Conservation (phyloP, 1,140 invertebrate genomes). For the Gonatopus flavifemur region DNA sequence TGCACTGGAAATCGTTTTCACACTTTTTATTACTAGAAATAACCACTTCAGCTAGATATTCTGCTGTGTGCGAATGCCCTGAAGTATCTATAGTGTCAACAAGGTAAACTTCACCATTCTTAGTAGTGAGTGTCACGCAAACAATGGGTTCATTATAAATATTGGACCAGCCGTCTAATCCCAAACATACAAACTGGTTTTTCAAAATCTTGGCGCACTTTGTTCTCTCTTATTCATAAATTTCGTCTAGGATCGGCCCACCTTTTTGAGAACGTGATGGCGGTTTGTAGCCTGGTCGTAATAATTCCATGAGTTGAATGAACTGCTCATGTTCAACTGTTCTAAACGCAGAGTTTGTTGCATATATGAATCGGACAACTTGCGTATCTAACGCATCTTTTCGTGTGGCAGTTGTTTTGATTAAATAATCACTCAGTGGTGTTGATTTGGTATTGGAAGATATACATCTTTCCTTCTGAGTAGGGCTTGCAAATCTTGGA, state of each 20-base stretch:
- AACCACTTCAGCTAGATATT: constrained; percentile 4
- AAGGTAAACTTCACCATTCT: constrained; percentile 13
- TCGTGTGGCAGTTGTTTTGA: too few species aligned
- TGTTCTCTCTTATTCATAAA: constrained; percentile 10
- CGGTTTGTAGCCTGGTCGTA: constrained; percentile 22
- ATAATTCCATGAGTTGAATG: constrained; percentile 17
- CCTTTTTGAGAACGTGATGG: too few species aligned
- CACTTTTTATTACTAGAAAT: constrained; percentile 4
- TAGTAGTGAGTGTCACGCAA: constrained; percentile 12
- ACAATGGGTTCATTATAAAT: constrained; percentile 20
- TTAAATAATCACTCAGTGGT: too few species aligned
- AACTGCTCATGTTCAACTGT: constrained; percentile 22
- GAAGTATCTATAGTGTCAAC: constrained; percentile 17
- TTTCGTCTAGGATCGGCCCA: too few species aligned
- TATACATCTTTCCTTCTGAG: too few species aligned
- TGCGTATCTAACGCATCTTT: constrained; percentile 18
- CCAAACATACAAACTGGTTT: constrained; percentile 17
- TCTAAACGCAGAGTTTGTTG: constrained; percentile 21
- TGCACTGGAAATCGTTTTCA: too few species aligned
- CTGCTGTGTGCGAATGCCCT: constrained; percentile 7
- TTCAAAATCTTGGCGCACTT: too few species aligned
- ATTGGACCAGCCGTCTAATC: constrained; percentile 20
- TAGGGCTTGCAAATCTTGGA: too few species aligned
- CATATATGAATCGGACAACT: constrained; percentile 22
- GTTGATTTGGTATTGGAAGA: too few species aligned